Percentiles rank a stretch among this genome's conserved stretches.
Evolutionary conservation across 2,113 vertebrate species (phyloP).

Genomic region (Balaenoptera acutorostrata): DNA sequence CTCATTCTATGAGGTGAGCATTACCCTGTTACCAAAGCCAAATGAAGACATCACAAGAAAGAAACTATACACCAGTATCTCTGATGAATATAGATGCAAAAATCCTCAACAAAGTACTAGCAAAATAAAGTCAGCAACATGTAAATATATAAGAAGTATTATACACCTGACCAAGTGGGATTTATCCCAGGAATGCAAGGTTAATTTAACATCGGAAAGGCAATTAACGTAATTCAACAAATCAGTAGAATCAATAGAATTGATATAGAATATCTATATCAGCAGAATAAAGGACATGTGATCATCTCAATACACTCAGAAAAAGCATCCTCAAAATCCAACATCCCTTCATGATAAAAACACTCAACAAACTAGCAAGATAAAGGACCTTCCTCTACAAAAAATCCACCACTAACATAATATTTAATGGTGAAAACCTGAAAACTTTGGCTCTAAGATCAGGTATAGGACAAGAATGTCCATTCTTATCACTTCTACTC

Average conservation of each 20-base stretch:
- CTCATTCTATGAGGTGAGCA: neutral
- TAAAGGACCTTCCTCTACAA: neutral
- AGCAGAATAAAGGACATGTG: neutral
- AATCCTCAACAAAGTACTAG: neutral
- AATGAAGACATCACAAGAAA: neutral
- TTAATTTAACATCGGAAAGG: neutral
- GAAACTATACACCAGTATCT: neutral
- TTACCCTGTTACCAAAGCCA: neutral
- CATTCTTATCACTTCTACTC: neutral
- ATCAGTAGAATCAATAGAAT: neutral
- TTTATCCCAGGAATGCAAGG: neutral
- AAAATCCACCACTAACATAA: neutral
- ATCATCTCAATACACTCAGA: neutral
- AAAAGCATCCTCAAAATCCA: neutral
- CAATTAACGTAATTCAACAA: neutral
- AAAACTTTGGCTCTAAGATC: neutral
- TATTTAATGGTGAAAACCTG: neutral
- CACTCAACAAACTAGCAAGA: neutral
- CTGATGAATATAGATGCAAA: neutral
- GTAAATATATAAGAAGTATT: neutral
- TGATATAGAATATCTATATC: neutral
- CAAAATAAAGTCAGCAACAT: neutral
- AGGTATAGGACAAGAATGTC: neutral
- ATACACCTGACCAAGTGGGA: neutral
- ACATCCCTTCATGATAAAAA: neutral